Conservation (phyloP, 2,888 invertebrate species). For the Himalopsyche kuldschensis region DNA sequence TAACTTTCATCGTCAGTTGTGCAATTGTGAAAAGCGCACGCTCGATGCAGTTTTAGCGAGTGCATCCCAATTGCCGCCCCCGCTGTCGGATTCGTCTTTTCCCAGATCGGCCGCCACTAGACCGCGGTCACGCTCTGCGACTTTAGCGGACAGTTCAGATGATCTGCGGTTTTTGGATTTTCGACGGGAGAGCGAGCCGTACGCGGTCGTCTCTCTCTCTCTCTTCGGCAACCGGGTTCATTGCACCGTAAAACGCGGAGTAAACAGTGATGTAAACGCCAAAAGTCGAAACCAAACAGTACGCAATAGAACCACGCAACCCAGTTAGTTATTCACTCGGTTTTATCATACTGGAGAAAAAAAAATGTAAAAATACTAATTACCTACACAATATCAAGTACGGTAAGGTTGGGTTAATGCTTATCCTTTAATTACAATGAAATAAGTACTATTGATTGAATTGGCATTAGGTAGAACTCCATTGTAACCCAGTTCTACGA, state of each 20-base stretch:
- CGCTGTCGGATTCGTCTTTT: neutral
- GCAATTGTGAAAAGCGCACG: conserved; percentile 24
- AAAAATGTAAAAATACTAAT: too few relatives aligned
- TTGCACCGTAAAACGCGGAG: conserved; percentile 29
- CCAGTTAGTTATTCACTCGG: neutral
- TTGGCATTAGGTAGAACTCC: too few relatives aligned
- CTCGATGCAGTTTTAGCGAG: conserved; percentile 5
- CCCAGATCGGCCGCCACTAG: neutral
- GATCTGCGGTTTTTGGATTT: neutral
- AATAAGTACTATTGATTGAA: too few relatives aligned
- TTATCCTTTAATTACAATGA: too few relatives aligned
- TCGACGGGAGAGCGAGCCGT: neutral
- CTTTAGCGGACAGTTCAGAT: neutral
- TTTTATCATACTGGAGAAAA: too few relatives aligned
- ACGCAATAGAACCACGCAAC: neutral
- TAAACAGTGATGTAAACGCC: conserved; percentile 14
- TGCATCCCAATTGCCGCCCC: neutral
- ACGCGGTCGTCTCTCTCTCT: conserved; percentile 16
- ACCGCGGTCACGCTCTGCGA: neutral
- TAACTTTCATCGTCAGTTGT: conserved; percentile 31
- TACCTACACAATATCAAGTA: too few relatives aligned
- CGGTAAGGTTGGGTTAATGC: too few relatives aligned
- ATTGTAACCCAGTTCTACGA: too few relatives aligned
- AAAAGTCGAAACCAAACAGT: neutral
- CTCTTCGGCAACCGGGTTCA: conserved; percentile 19